Percentiles rank a stretch among this genome's conserved stretches.
Evolutionary conservation across 1,140 invertebrate genomes (phyloP).

Genomic region (Euborellia annulipes): DNA sequence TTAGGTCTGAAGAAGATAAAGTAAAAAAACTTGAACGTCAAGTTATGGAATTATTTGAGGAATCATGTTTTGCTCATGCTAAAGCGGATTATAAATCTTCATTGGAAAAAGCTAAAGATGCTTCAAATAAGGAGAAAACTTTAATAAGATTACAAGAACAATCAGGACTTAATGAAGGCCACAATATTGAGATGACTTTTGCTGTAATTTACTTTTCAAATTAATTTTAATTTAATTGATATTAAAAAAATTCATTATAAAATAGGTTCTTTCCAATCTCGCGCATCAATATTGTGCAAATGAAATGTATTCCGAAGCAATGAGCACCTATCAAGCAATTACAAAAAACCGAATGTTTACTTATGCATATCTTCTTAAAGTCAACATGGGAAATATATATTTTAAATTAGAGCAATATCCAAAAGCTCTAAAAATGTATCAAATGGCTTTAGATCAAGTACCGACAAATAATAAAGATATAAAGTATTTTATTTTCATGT

Average conservation of each 20-base stretch:
- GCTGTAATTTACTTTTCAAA: conserved; percentile 52
- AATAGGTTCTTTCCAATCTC: conserved; percentile 80
- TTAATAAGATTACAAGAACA: conserved; percentile 85
- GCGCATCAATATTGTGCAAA: conserved; percentile 85
- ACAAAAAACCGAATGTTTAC: conserved; percentile 71
- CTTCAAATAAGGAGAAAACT: conserved; percentile 76
- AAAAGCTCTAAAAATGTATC: conserved; percentile 94
- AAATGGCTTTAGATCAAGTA: conserved; percentile 93
- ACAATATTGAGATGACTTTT: conserved; percentile 89
- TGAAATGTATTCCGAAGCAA: conserved; percentile 87
- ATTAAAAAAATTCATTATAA: conserved; percentile 15
- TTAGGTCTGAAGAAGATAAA: conserved; percentile 61
- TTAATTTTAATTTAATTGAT: conserved; percentile 2
- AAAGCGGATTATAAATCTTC: conserved; percentile 46
- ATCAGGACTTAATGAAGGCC: conserved; percentile 64
- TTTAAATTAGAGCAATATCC: conserved; percentile 85
- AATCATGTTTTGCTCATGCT: conserved; percentile 50
- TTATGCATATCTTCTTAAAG: conserved; percentile 80
- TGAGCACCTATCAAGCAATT: conserved; percentile 86
- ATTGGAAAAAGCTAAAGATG: conserved; percentile 89
- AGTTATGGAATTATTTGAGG: conserved; percentile 71
- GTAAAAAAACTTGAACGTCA: conserved; percentile 63
- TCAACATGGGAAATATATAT: conserved; percentile 98
- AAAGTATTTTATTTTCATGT: too few relatives aligned
- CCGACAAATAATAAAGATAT: conserved; percentile 80